phyloP scores from a whole-genome alignment of 2,797 vertebrate species.

The Sarcoramphus papa region DNA sequence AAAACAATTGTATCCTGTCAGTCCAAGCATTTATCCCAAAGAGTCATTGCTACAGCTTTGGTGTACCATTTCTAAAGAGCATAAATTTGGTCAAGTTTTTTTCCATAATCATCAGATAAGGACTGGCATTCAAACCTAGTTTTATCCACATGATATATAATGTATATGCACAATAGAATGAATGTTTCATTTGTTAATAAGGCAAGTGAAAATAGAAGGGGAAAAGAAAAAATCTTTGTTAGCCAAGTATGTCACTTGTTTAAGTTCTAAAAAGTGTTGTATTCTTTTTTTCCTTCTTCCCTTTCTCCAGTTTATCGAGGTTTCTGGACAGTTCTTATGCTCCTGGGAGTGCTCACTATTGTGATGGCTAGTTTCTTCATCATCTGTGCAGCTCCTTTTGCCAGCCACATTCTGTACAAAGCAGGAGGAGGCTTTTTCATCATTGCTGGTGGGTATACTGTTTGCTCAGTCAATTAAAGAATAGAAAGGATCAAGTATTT shows the following conservation, averaged over 20 bases:
- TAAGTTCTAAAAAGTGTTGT: neutral
- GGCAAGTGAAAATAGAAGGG: neutral
- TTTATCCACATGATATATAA: neutral
- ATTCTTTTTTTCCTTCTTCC: neutral
- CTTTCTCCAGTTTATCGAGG: slow-evolving; percentile 88
- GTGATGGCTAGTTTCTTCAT: slow-evolving; percentile 87
- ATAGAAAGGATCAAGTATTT: neutral
- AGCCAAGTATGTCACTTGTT: neutral
- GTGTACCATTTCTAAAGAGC: neutral
- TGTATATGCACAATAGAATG: neutral
- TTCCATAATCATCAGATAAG: neutral
- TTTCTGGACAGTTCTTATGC: slow-evolving; percentile 94
- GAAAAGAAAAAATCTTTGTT: neutral
- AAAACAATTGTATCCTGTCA: neutral
- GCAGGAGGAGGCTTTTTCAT: slow-evolving; percentile 88
- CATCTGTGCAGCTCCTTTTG: slow-evolving; percentile 94
- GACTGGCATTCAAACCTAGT: neutral
- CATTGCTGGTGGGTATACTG: slow-evolving; percentile 79
- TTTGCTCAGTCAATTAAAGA: neutral
- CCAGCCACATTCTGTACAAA: slow-evolving; percentile 89
- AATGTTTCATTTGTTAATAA: neutral
- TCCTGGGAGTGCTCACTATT: slow-evolving; percentile 85
- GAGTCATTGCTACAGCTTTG: neutral
- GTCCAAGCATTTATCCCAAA: neutral
- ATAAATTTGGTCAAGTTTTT: slow-evolving; percentile 6